Evolutionary conservation across 2,888 invertebrate species (phyloP).

Genomic region (Liposcelis brunnea): DNA sequence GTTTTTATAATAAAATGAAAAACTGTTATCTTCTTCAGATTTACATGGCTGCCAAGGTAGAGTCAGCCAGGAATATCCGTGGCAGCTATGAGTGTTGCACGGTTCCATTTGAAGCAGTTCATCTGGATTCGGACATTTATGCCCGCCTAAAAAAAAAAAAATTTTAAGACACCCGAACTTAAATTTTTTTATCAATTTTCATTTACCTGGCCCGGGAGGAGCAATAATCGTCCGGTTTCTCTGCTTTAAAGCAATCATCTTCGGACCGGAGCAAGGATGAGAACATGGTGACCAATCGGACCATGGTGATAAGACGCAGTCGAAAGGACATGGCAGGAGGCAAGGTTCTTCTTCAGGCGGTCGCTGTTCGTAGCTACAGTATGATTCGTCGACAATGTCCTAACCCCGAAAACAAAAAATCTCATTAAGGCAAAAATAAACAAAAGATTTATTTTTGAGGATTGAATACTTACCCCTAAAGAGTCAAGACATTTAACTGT

Average conservation of each 20-base stretch:
- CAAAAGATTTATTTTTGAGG: conserved; percentile 6
- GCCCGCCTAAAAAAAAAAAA: conserved; percentile 29
- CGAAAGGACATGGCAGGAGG: conserved; percentile 46
- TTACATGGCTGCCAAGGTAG: conserved; percentile 40
- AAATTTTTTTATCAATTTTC: background rate
- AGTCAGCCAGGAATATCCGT: conserved; percentile 41
- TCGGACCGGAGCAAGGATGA: conserved; percentile 21
- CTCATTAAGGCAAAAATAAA: background rate
- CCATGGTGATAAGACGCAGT: conserved; percentile 49
- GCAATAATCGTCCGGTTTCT: conserved; percentile 25
- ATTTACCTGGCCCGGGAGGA: conserved; percentile 23
- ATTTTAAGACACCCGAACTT: background rate
- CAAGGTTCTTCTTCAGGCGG: conserved; percentile 37
- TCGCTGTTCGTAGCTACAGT: conserved; percentile 29
- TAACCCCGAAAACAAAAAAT: conserved; percentile 18
- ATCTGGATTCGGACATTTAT: conserved; percentile 36
- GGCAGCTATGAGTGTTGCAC: conserved; percentile 38
- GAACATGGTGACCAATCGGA: conserved; percentile 36
- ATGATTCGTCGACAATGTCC: conserved; percentile 35
- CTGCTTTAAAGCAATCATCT: conserved; percentile 20
- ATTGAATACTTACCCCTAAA: conserved; percentile 28
- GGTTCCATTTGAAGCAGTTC: conserved; percentile 36
- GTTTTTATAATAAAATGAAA: no score
- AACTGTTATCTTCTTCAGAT: conserved; percentile 9
- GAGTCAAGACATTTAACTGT: conserved; percentile 17